Evolutionary conservation across 2,113 vertebrate species (phyloP).

Genomic region (Hemicordylus capensis): DNA sequence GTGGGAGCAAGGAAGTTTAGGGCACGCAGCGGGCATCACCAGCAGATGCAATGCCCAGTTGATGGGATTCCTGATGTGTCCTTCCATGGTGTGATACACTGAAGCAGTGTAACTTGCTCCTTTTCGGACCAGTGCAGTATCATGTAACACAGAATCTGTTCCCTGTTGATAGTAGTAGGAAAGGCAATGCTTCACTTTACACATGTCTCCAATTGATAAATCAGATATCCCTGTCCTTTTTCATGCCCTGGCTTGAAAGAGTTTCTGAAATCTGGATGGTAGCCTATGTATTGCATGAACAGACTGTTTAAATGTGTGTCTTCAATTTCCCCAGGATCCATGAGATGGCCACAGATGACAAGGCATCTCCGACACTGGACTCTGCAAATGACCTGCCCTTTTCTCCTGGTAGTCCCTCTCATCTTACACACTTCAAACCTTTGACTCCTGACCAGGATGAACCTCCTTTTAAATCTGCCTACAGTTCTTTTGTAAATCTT

Average conservation of each 20-base stretch:
- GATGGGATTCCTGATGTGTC: background rate
- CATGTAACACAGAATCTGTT: background rate
- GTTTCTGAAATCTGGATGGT: background rate
- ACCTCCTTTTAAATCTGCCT: slow-evolving; percentile 94
- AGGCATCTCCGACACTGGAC: slow-evolving; percentile 83
- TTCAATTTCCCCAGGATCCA: slow-evolving; percentile 67
- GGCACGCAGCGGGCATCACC: background rate
- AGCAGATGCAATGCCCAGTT: background rate
- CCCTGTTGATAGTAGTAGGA: background rate
- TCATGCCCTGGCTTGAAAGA: background rate
- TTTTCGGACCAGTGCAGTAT: background rate
- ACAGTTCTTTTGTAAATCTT: slow-evolving; percentile 97
- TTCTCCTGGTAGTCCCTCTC: slow-evolving; percentile 88
- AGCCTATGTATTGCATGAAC: slow-evolving; percentile 10
- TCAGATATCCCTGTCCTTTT: background rate
- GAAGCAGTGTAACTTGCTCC: background rate
- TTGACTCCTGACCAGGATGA: slow-evolving; percentile 97
- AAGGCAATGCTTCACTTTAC: background rate
- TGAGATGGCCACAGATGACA: slow-evolving; percentile 95
- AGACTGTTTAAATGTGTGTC: background rate
- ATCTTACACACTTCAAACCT: slow-evolving; percentile 97
- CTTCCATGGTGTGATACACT: background rate
- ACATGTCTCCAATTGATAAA: background rate
- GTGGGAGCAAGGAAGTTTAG: too few species aligned
- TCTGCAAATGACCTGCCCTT: slow-evolving; percentile 80